A percentile compares a stretch with the other conserved stretches of the same genome.
phyloP scores from a whole-genome alignment of 2,888 invertebrate genomes.

The Trachelus tabidus region DNA sequence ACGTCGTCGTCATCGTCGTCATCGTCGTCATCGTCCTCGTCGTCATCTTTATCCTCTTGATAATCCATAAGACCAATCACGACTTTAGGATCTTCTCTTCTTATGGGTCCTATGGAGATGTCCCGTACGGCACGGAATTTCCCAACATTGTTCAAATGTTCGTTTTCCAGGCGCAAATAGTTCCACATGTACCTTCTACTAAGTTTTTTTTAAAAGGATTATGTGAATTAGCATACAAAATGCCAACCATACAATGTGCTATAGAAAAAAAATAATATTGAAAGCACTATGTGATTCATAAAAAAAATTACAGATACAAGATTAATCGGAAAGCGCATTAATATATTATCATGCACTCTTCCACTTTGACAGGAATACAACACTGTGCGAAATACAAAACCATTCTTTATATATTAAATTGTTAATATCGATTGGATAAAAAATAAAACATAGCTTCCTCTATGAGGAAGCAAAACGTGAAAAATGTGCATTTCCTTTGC shows the following conservation, averaged over 20 bases:
- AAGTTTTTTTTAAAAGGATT: slow-evolving; percentile 31
- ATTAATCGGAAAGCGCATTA: background rate
- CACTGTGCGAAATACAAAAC: background rate
- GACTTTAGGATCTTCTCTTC: slow-evolving; percentile 7
- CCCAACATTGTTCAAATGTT: slow-evolving; percentile 80
- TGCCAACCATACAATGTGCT: background rate
- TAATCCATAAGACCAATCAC: slow-evolving; percentile 12
- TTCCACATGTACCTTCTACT: slow-evolving; percentile 75
- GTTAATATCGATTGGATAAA: background rate
- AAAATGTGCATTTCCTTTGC: background rate
- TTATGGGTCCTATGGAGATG: slow-evolving; percentile 72
- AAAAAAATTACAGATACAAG: background rate
- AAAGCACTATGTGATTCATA: background rate
- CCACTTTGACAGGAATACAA: background rate
- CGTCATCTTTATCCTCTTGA: slow-evolving; percentile 10
- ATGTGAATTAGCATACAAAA: background rate
- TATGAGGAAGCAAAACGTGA: background rate
- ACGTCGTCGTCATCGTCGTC: slow-evolving; percentile 9
- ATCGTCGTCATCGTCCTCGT: slow-evolving; percentile 14
- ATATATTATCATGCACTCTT: background rate
- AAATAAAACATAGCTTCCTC: background rate
- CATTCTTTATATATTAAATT: background rate
- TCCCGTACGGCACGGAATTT: slow-evolving; percentile 77
- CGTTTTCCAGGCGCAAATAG: slow-evolving; percentile 79
- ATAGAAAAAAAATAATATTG: background rate